phyloP scores from a whole-genome alignment of 2,888 invertebrate species.

The Caenorhabditis becei region DNA sequence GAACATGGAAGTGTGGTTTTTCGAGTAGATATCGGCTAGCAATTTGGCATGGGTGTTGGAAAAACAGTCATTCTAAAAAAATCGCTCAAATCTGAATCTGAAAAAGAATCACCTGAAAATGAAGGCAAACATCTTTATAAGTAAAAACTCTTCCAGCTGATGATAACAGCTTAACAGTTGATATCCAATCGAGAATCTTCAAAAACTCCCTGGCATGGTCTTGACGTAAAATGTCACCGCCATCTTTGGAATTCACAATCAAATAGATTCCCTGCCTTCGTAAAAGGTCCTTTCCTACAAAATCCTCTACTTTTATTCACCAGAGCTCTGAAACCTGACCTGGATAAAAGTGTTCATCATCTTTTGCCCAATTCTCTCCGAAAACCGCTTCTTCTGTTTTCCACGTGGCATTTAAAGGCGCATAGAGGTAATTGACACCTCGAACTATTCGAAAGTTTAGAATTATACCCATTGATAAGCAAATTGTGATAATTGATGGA shows the following conservation, averaged over 20 bases:
- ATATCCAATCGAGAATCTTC: constrained; percentile 72
- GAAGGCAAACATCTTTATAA: constrained; percentile 67
- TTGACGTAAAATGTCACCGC: constrained; percentile 59
- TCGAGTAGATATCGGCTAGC: constrained; percentile 72
- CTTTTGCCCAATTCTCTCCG: constrained; percentile 73
- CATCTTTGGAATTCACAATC: constrained; percentile 68
- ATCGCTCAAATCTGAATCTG: constrained; percentile 3
- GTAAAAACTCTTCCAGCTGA: constrained; percentile 45
- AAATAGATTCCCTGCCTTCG: constrained; percentile 75
- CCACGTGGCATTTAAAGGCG: constrained; percentile 76
- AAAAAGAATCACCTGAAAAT: constrained; percentile 60
- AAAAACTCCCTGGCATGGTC: constrained; percentile 71
- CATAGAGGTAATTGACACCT: constrained; percentile 74
- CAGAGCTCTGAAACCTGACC: constrained; percentile 53
- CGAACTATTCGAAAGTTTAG: constrained; percentile 71
- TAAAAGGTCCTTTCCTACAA: constrained; percentile 76
- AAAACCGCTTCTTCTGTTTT: constrained; percentile 75
- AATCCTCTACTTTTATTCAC: constrained; percentile 5
- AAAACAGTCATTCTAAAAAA: constrained; percentile 78
- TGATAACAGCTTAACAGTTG: constrained; percentile 56
- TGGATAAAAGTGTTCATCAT: constrained; percentile 70
- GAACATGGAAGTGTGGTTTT: constrained; percentile 64
- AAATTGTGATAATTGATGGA: constrained; percentile 69
- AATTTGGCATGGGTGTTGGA: constrained; percentile 74
- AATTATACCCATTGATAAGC: constrained; percentile 70